A percentile compares a stretch with the other conserved stretches of the same genome.
Evolutionary conservation across 1,140 invertebrate species (phyloP).

Genomic region (Aphis gossypii): DNA sequence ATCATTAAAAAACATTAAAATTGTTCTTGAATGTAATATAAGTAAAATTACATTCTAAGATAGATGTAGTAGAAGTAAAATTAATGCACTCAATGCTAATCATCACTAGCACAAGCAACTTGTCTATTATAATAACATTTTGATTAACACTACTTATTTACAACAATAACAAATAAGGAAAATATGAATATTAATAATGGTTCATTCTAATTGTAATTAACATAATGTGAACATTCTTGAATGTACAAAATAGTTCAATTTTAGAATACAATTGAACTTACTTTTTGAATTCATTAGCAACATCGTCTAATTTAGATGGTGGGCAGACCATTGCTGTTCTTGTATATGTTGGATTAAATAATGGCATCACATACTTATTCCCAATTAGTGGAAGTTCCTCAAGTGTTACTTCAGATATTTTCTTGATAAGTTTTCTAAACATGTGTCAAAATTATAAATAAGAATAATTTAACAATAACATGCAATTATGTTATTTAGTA

Average conservation of each 20-base stretch:
- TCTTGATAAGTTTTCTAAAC: slow-evolving; percentile 71
- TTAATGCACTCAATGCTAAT: neutral
- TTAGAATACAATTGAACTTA: slow-evolving; percentile 64
- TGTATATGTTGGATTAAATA: slow-evolving; percentile 70
- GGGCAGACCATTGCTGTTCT: slow-evolving; percentile 78
- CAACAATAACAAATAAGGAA: neutral
- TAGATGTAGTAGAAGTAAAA: neutral
- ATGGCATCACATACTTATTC: slow-evolving; percentile 72
- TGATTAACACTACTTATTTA: too few relatives aligned
- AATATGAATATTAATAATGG: neutral
- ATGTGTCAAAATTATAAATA: slow-evolving; percentile 19
- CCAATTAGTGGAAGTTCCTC: slow-evolving; percentile 74
- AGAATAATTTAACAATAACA: neutral
- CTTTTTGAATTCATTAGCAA: slow-evolving; percentile 73
- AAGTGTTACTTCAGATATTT: slow-evolving; percentile 73
- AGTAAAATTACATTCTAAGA: too few relatives aligned
- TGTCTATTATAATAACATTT: neutral
- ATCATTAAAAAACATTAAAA: neutral
- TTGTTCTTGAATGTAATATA: neutral
- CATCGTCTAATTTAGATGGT: slow-evolving; percentile 76
- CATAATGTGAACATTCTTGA: neutral
- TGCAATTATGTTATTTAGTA: slow-evolving; percentile 62
- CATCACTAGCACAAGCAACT: neutral
- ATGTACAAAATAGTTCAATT: neutral
- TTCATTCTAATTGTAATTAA: neutral